phyloP scores from a whole-genome alignment of 2,113 vertebrate genomes.

The Himantopus leucocephalus region DNA sequence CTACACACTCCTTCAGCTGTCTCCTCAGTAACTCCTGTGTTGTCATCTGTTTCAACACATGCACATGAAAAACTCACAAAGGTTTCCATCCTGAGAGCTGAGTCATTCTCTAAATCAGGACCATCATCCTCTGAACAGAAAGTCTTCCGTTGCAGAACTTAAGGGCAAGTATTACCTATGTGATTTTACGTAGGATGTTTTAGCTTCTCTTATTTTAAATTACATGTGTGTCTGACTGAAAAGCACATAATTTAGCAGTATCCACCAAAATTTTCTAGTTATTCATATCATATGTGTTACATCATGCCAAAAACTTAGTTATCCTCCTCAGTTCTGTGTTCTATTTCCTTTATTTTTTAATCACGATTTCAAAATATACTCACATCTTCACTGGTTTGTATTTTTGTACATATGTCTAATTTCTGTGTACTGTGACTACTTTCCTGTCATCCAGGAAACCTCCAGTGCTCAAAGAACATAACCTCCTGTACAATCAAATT shows the following conservation, averaged over 20 bases:
- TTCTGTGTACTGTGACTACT: background rate
- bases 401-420: background rate
- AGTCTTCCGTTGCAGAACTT: background rate
- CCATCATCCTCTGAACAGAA: background rate
- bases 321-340: background rate
- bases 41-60: slow-evolving; percentile 14
- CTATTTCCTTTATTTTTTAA: background rate
- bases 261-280: background rate
- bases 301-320: background rate
- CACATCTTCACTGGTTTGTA: background rate
- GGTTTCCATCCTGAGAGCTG: background rate
- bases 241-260: background rate
- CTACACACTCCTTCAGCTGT: background rate
- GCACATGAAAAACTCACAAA: background rate
- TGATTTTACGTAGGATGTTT: background rate
- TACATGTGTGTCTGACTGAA: background rate
- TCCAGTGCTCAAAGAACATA: background rate
- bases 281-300: background rate
- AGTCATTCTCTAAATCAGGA: slow-evolving; percentile 41
- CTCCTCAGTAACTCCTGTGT: background rate
- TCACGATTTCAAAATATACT: background rate
- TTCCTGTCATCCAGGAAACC: background rate
- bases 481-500: background rate
- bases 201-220: background rate
- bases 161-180: background rate